Percentiles rank a stretch among this genome's conserved stretches.
These are phyloP conservation scores for Ptychoptera contaminata DNA, from an alignment of 2,888 invertebrate genomes.

Conservation along the genomic window DNA sequence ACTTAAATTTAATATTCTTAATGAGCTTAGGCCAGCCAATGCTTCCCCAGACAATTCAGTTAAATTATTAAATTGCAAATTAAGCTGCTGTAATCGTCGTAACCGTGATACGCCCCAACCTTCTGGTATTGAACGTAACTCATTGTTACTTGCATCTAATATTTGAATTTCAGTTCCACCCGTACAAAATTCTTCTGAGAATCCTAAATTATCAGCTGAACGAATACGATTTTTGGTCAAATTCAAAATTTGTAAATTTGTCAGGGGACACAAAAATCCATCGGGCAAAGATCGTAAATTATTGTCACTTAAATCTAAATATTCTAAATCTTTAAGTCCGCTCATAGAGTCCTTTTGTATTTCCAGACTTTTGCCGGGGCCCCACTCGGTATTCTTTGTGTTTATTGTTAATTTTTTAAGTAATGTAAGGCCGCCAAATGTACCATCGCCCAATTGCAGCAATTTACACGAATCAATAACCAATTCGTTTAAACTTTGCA, in stretches of 20 bases:
- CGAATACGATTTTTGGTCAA: conserved; percentile 70
- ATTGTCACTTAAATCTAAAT: conserved; percentile 67
- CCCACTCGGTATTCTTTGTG: conserved; percentile 70
- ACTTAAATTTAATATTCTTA: conserved; percentile 73
- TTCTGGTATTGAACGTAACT: conserved; percentile 53
- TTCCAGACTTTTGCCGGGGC: conserved; percentile 56
- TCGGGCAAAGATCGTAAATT: conserved; percentile 67
- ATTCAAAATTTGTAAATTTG: conserved; percentile 68
- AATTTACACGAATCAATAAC: conserved; percentile 67
- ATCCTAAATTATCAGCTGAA: conserved; percentile 61
- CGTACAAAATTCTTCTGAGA: conserved; percentile 39
- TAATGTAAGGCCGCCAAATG: conserved; percentile 65
- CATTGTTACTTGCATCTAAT: conserved; percentile 69
- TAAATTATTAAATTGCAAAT: conserved; percentile 71
- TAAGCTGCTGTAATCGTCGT: conserved; percentile 61
- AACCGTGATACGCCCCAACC: conserved; percentile 60
- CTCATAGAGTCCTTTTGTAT: conserved; percentile 53
- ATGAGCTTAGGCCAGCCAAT: conserved; percentile 58
- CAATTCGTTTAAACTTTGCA: conserved; percentile 54
- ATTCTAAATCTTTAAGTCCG: conserved; percentile 65
- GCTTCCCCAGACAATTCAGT: conserved; percentile 66
- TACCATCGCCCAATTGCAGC: conserved; percentile 49
- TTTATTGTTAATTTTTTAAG: conserved; percentile 50
- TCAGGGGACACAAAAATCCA: conserved; percentile 60
- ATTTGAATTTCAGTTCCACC: conserved; percentile 56